phyloP scores from a whole-genome alignment of 2,797 vertebrate genomes.

The Alfaro cultratus region DNA sequence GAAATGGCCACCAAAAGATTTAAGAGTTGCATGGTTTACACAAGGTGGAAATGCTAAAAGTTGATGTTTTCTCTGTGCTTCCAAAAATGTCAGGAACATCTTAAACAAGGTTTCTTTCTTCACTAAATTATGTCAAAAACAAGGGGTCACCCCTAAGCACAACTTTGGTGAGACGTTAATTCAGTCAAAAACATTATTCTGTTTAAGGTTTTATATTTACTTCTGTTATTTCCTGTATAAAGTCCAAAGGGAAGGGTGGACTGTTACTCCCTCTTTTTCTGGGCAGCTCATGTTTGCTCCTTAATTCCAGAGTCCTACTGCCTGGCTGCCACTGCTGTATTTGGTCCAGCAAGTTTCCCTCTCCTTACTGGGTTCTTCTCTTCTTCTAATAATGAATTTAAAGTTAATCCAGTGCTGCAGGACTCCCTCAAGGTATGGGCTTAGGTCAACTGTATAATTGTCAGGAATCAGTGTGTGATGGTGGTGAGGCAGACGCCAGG shows the following conservation, averaged over 20 bases:
- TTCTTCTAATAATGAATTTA: background rate
- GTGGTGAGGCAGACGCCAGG: too few species aligned
- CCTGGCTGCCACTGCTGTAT: background rate
- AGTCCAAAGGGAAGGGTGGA: background rate
- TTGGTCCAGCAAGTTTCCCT: background rate
- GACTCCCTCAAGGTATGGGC: background rate
- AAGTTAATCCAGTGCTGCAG: background rate
- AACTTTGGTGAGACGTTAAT: background rate
- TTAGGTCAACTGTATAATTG: background rate
- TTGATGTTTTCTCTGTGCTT: background rate
- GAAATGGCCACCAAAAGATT: background rate
- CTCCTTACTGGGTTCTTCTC: background rate
- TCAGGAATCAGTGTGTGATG: too few species aligned
- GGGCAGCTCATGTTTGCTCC: background rate
- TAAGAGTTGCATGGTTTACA: background rate
- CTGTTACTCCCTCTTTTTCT: background rate
- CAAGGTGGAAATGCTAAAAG: background rate
- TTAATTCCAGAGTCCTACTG: slow-evolving; percentile 1
- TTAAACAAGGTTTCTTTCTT: background rate
- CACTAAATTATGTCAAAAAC: background rate
- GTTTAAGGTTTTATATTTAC: background rate
- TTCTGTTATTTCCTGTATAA: background rate
- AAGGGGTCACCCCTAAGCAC: background rate
- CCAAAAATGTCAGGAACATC: background rate
- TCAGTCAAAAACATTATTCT: background rate